Percentiles rank a stretch among this genome's conserved stretches.
Conservation (phyloP, 2,113 vertebrate genomes). For the Neogobius melanostomus region DNA sequence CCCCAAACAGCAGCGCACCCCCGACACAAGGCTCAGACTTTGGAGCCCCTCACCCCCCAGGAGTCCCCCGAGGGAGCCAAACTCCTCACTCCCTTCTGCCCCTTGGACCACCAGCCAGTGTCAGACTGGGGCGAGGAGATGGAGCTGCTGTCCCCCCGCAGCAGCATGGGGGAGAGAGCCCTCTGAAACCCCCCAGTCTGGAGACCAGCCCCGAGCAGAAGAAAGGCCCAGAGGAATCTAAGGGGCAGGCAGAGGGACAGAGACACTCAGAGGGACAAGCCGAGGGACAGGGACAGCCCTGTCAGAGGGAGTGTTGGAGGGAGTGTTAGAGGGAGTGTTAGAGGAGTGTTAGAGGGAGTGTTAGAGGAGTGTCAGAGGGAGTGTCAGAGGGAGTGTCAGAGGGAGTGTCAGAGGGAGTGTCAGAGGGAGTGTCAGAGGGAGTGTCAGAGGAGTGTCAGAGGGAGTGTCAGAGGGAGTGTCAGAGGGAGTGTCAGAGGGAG, state of each 20-base stretch:
- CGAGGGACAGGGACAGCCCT: background rate
- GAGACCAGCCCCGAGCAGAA: constrained; percentile 62
- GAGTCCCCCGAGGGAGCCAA: constrained; percentile 63
- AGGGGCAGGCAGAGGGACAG: background rate
- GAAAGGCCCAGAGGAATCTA: constrained; percentile 23
- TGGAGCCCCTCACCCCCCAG: constrained; percentile 36
- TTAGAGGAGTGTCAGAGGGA: background rate
- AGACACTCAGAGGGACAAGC: background rate
- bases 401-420: background rate
- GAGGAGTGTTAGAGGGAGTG: background rate
- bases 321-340: background rate
- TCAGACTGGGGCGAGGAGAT: constrained; percentile 91
- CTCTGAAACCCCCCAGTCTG: constrained; percentile 48
- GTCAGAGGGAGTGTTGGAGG: background rate
- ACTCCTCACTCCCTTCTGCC: constrained; percentile 80
- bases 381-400: background rate
- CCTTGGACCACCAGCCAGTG: constrained; percentile 76
- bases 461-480: background rate
- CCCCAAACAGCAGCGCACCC: constrained; percentile 69
- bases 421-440: background rate
- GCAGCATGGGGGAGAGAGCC: constrained; percentile 72
- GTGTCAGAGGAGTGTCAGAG: too few relatives aligned
- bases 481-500: background rate
- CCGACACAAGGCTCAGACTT: constrained; percentile 70
- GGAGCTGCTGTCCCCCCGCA: constrained; percentile 83